Base-by-base conservation (phyloP, 1,140 invertebrate genomes). In the Scaptomyza pallida region DNA sequence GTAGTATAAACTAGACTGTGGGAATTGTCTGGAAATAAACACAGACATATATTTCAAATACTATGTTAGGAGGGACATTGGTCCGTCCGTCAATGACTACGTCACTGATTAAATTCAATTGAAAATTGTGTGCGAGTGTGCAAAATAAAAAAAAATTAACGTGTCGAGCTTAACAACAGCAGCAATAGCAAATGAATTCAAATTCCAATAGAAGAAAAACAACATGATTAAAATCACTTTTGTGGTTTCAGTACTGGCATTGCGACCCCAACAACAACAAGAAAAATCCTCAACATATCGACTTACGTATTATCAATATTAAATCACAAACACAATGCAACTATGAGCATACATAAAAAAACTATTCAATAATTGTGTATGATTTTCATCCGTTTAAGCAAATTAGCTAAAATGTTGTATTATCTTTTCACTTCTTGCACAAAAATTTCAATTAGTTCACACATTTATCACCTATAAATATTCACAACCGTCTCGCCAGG, bases 41-140 rank as follows among this genome's bases (percentile, higher is more conserved):
- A 55, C 30, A 16, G 59, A 50, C 37, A 56, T 55, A 35, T 21
- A 56, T 55, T 26, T 21, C 12, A 6, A 21, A 8, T 51, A 74
- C 23, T 69, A 45, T 52, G 45, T 30, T 12, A 43, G 19, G 45
- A 55, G 45, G 41, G 5, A 56, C 37, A 43, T n/a, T n/a, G n/a
- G n/a, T 56, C 13, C 43, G 26, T 5, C 26, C 6, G 26, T 10
- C 26, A 9, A 12, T n/a, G 37, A n/a, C 59, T 76, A 82, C 82
- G 82, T 88, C 83, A 89, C 83, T 88, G 82, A 88, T 88, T 88
- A 88, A 89, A 82, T 63, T 88, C 75, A 88, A 88, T 88, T 88
- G 82, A 78, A 89, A 78, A 72, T 61, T 68, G 48, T 62, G 72
- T n/a, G 44, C 67, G 64, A 57, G 56, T 71, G 52, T 62, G 55